A percentile compares a stretch with the other conserved stretches of the same genome.
Conservation (phyloP, 2,113 vertebrate genomes). For the Loxodonta africana region DNA sequence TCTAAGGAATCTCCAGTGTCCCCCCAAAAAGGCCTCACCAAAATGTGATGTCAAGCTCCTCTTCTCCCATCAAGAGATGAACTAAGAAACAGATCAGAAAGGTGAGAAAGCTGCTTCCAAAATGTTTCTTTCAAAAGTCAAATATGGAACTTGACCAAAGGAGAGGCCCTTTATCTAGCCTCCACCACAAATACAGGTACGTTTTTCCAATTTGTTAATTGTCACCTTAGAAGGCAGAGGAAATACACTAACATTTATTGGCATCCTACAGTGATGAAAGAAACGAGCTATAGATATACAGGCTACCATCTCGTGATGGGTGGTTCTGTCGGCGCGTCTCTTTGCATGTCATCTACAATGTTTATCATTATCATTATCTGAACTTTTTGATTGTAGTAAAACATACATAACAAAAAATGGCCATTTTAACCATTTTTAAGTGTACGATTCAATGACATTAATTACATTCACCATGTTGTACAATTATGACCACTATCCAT, state of each 20-base stretch:
- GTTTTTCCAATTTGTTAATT: background rate
- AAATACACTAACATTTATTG: background rate
- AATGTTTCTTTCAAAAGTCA: background rate
- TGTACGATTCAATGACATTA: background rate
- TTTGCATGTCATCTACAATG: rapidly evolving
- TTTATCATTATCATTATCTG: background rate
- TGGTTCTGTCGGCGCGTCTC: background rate
- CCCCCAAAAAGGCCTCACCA: background rate
- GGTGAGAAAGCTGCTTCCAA: background rate
- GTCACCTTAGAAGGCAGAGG: background rate
- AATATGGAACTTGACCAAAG: too few species aligned
- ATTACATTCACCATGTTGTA: background rate
- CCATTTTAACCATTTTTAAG: background rate
- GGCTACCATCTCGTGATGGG: background rate
- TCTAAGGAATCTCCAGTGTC: background rate
- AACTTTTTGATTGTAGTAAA: background rate
- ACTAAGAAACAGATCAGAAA: background rate
- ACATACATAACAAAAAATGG: too few species aligned
- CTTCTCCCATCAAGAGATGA: background rate
- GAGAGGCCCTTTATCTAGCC: background rate
- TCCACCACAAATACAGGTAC: background rate
- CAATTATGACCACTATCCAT: background rate
- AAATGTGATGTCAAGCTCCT: background rate
- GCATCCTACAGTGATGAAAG: background rate
- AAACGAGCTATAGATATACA: background rate